Base-by-base conservation (phyloP, 2,113 vertebrate species). In the Irena cyanogastra region DNA sequence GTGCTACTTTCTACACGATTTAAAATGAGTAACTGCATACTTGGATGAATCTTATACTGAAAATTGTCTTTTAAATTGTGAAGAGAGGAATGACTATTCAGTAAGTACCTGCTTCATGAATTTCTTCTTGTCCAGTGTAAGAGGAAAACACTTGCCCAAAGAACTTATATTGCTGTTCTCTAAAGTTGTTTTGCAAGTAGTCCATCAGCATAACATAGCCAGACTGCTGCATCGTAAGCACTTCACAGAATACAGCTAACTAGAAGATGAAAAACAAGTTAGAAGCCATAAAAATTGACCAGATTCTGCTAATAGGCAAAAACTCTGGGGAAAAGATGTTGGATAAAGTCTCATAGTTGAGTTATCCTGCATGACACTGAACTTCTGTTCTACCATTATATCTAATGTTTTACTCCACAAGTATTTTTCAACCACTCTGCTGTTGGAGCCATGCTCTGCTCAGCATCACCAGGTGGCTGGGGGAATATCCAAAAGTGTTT, bases 201-300 rank as follows among this genome's bases (percentile, higher is more conserved):
- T 99, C 99, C 99, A 99, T 99, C 94, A 99, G 97, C 99, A 99
- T 99, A 87, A 99, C 99, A 76, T 99, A 99, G 11, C 99, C 99
- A 35, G 99, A 98, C 91, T 99, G 99, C 84, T 99, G 98, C 99
- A 99, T 99, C n/a, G 99, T 99, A 97, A 99, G 99, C 96, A 99
- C 99, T 91, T 99, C 99, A 95, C 99, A 99, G 97, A 99, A 99
- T 37, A 98, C 97, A 97, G 99, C 97, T 97, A 99, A 96, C 99
- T 99, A 95, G 33, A 98, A 94, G 83, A 93, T 11, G 83, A 1
- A 90, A 66, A 42, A 33, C 10, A 83, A 65, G 35, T 53, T 53
- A 92, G 7, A 82, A 77, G 53, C 70, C 52, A 68, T 50, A 87
- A 76, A 93, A 78, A 68, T 39, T 45, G 89, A 83, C 13, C 13